Conservation (phyloP, 2,888 invertebrate species). For the Troilus luridus region DNA sequence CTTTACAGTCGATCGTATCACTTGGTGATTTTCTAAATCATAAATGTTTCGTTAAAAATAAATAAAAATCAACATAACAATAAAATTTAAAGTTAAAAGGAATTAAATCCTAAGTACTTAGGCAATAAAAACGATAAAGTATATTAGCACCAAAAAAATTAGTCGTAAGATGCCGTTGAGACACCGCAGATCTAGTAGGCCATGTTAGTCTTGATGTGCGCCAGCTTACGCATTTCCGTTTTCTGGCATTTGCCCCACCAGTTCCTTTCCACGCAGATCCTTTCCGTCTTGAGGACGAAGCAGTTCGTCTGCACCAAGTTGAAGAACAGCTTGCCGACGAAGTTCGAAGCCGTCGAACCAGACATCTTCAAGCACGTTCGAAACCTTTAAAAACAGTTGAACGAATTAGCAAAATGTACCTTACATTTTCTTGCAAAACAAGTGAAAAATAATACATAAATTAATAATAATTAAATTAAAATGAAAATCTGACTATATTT, state of each 20-base stretch:
- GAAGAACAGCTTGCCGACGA: slow-evolving; percentile 94
- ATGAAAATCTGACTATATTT: no score
- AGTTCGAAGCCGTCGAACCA: slow-evolving; percentile 86
- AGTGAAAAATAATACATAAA: not conserved
- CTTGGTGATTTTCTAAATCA: slow-evolving; percentile 23
- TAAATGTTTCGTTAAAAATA: not conserved
- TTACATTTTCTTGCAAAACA: not conserved
- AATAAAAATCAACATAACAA: slow-evolving; percentile 32
- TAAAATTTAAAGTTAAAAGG: slow-evolving; percentile 4
- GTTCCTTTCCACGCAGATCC: slow-evolving; percentile 81
- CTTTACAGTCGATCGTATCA: not conserved
- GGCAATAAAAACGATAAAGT: slow-evolving; percentile 40
- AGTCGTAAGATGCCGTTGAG: not conserved
- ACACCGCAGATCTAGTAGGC: slow-evolving; percentile 71
- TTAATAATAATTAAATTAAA: not conserved
- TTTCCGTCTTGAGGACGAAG: slow-evolving; percentile 86
- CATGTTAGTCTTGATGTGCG: slow-evolving; percentile 81
- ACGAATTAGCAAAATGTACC: slow-evolving; percentile 54
- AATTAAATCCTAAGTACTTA: slow-evolving; percentile 26
- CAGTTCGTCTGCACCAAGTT: slow-evolving; percentile 96
- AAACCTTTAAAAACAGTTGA: slow-evolving; percentile 78
- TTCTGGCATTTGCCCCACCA: slow-evolving; percentile 88
- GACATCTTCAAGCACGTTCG: slow-evolving; percentile 92
- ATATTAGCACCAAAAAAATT: slow-evolving; percentile 41
- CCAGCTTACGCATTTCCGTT: slow-evolving; percentile 78